Evolutionary conservation across 2,113 vertebrate species (phyloP).

Genomic region (Apus apus): DNA sequence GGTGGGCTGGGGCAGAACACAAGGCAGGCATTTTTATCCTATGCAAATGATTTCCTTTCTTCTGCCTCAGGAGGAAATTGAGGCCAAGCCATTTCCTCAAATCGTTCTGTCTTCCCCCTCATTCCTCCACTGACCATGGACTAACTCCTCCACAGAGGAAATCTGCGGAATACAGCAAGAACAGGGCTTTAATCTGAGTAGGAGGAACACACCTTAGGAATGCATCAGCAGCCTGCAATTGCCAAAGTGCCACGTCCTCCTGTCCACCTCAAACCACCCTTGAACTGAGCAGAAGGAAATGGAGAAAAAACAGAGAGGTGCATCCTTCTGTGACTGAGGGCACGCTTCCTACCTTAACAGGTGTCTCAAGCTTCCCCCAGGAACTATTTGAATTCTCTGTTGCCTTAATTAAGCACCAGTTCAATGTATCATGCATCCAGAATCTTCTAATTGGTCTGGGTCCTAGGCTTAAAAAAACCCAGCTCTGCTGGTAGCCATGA

Average conservation of each 20-base stretch:
- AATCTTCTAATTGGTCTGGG: not conserved
- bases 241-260: fast-evolving
- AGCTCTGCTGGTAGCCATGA: conserved; percentile 13
- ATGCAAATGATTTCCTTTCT: not conserved
- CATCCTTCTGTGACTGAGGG: not conserved
- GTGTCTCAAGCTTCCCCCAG: not conserved
- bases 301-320: not conserved
- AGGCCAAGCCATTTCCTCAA: fast-evolving
- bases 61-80: not conserved
- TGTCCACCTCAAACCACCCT: not conserved
- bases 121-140: not conserved
- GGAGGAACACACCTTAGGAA: not conserved
- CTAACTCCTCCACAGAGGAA: not conserved
- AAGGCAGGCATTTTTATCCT: not conserved
- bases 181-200: not conserved
- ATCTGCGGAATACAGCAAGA: not conserved
- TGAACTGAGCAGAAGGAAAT: not conserved
- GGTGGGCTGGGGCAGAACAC: not conserved
- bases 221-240: not conserved
- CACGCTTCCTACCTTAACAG: not conserved
- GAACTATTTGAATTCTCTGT: not conserved
- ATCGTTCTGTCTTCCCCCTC: not conserved
- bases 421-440: not conserved
- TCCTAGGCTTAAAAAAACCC: not conserved
- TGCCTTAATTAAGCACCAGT: not conserved